Percentiles rank a stretch among this genome's conserved stretches.
Conservation (phyloP, 2,113 vertebrate species). For the Jaculus jaculus region DNA sequence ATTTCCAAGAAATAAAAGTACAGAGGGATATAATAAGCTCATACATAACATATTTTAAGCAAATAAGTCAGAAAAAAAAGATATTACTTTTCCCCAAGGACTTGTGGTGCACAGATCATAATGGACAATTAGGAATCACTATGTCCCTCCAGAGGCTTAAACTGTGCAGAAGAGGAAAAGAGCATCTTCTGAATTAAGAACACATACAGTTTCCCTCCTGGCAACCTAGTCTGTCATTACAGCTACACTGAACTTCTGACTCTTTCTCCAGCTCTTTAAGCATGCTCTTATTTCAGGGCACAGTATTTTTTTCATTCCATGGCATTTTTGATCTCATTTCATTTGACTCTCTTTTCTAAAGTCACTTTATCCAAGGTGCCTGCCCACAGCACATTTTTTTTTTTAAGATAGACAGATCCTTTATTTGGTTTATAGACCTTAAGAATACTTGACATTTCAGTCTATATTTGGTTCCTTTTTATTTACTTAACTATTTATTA, state of each 20-base stretch:
- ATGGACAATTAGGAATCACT: background rate
- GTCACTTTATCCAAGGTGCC: background rate
- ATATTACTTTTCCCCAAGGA: accelerated
- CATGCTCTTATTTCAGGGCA: background rate
- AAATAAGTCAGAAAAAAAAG: background rate
- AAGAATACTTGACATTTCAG: background rate
- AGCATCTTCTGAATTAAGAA: background rate
- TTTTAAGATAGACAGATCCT: background rate
- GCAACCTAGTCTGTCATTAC: background rate
- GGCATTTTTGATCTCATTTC: conserved; percentile 31
- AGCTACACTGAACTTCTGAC: background rate
- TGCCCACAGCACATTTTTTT: background rate
- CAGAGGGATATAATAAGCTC: background rate
- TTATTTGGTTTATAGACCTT: conserved; percentile 34
- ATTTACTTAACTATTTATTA: too few species aligned
- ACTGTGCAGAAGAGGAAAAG: background rate
- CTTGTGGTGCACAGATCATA: background rate
- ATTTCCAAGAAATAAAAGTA: background rate
- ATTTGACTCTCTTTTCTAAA: conserved; percentile 12
- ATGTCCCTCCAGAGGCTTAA: background rate
- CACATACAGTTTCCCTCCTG: background rate
- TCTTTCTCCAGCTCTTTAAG: background rate
- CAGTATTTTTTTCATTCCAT: background rate
- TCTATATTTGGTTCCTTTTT: background rate
- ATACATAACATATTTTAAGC: background rate